phyloP scores from a whole-genome alignment of 2,113 vertebrate genomes.

The Pseudopodoces humilis region DNA sequence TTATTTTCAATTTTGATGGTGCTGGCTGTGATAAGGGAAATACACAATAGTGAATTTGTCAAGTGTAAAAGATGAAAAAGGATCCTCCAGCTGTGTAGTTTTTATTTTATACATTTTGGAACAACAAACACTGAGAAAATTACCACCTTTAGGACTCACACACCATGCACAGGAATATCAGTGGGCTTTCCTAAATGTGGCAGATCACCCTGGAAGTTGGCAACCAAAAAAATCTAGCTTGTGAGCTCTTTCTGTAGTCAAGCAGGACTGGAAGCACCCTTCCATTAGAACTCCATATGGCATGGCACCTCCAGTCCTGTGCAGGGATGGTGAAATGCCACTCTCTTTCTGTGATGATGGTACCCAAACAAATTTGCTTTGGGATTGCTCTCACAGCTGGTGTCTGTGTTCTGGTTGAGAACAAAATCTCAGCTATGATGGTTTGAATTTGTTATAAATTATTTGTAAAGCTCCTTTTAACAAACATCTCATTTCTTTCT shows the following conservation, averaged over 20 bases:
- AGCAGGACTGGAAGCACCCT: background rate
- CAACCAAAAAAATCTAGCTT: background rate
- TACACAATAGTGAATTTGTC: background rate
- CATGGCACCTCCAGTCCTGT: background rate
- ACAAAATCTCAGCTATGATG: background rate
- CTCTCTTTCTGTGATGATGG: background rate
- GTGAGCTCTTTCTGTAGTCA: background rate
- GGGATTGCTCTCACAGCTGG: background rate
- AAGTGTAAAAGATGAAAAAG: background rate
- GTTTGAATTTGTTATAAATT: background rate
- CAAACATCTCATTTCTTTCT: background rate
- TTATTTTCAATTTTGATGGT: slow-evolving; percentile 21
- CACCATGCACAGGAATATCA: background rate
- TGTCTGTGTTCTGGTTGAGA: background rate
- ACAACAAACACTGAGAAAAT: background rate
- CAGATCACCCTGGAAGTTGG: background rate
- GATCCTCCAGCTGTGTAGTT: background rate
- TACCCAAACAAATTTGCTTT: background rate
- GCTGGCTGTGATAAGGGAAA: background rate
- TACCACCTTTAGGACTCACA: background rate
- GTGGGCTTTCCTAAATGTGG: background rate
- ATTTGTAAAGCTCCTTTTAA: background rate
- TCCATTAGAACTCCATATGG: background rate
- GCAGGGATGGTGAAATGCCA: background rate
- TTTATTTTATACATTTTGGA: background rate